Evolutionary conservation across 2,888 invertebrate genomes (phyloP), one percentile per base, ranked within the genome.

Genomic region (Mimumesa dahlbomi): DNA sequence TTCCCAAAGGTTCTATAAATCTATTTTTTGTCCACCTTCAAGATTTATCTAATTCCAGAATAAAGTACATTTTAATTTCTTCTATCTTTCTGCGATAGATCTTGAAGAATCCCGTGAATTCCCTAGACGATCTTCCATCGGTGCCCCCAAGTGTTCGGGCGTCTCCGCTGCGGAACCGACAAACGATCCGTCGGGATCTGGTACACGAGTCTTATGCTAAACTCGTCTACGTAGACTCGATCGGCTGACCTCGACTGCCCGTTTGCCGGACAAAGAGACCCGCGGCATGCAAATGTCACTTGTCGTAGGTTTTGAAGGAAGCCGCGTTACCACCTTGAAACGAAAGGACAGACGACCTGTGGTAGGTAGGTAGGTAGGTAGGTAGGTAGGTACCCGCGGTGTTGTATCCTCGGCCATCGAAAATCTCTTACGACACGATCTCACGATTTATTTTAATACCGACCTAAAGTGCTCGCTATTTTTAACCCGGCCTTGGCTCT

Each of bases 291-390:
- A 25, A 69, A 70, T 62, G 7, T 43, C 18, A 31, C 67, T 71
- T 63, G 66, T 70, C 76, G 58, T 74, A 68, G 66, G 74, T 73
- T 63, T 63, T 46, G 46, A 49, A 36, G 50, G 52, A 38, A 59
- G 42, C 53, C 31, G 40, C 4, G 40, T 4, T 1, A 34, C 16
- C 18, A 40, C 40, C 40, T 40, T 40, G 40, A 40, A 38, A 13
- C 29, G 40, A 62, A 52, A 62, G 61, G 52, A 52, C 52, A 43
- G 25, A n/a, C 9, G 29, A 16, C 7, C 9, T 19, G 29, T 4
- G 16, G 3, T 5, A 5, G 4, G 18, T 42, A 38, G 16, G 42
- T 42, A 42, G 16, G n/a, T 11, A 34, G 3, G 34, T 5, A 11
- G 11, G 13, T 45, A 4, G 11, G 22, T 45, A 46, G 13, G 11